Evolutionary conservation across 2,797 vertebrate genomes (phyloP).

Genomic region (Columba guinea): DNA sequence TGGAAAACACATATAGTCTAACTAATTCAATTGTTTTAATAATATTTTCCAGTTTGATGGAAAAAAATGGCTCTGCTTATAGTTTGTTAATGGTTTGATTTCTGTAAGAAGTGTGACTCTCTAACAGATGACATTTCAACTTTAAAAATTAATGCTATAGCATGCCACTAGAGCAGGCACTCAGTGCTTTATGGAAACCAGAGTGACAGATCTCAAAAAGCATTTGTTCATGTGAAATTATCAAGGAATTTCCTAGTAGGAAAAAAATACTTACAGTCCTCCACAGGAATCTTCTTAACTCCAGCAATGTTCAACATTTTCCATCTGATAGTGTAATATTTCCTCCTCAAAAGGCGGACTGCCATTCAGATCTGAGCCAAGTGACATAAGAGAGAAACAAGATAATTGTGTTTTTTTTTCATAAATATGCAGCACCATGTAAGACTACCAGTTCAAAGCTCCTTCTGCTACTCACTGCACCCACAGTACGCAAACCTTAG

Average conservation of each 20-base stretch:
- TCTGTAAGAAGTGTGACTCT: not conserved
- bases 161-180: not conserved
- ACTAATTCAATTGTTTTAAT: not conserved
- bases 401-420: not conserved
- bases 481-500: not conserved
- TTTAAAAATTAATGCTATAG: not conserved
- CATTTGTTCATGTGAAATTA: not conserved
- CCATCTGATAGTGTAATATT: not conserved
- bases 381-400: not conserved
- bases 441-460: not conserved
- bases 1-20: not conserved
- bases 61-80: not conserved
- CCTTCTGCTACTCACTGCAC: not conserved
- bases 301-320: not conserved
- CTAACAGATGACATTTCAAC: not conserved
- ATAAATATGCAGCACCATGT: not conserved
- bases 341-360: not conserved
- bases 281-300: not conserved
- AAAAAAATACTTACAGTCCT: not conserved
- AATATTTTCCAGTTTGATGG: not conserved
- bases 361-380: not conserved
- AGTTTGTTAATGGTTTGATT: not conserved
- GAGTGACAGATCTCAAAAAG: not conserved
- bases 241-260: not conserved
- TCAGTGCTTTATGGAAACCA: not conserved